Evolutionary conservation across 2,113 vertebrate species (phyloP), one percentile per base, ranked within the genome.

Genomic region (Microtus ochrogaster): DNA sequence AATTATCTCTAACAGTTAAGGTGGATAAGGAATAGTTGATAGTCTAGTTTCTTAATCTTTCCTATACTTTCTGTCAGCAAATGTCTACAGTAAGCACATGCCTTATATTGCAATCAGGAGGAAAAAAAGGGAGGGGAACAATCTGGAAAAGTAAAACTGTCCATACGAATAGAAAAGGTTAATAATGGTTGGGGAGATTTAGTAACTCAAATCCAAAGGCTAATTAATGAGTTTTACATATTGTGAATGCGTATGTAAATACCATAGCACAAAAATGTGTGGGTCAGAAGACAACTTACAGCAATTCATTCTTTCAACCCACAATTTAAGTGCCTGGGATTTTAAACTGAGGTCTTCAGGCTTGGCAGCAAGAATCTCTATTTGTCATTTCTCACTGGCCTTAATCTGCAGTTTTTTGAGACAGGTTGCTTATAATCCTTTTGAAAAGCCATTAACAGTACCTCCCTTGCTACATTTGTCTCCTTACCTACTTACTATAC

Each of bases 201-300:
- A 89, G 70, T 72, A 93, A 86, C 30, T 22, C 58, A 95, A 92
- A 96, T 90, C 12, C 61, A 73, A 85, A 95, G 26, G 30, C 82
- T 36, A 81, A 85, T 84, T 44, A 47, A 47, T 66, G 3, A 63
- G 55, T 39, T 63, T 41, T 63, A 41, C 52, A 58, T 81, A n/a
- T n/a, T 55, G 33, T 55, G 36, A n/a, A 11, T 41, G 5, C 16
- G 55, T 81, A 21, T n/a, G 7, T 13, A 41, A 36, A 83, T 61
- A 36, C 1, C 55, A 41, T 33, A 9, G 82, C 2, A 65, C 26
- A 65, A 19, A 84, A 28, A n/a, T 41, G 8, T 84, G 26, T 2
- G 65, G 28, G 9, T 85, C 28, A 47, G 16, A 47, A 33, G 9
- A 22, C 8, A 84, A 30, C 12, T 19, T 65, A 28, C 39, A 66